Percentiles rank a stretch among this genome's conserved stretches.
Evolutionary conservation across 2,888 invertebrate species (phyloP).

Genomic region (Torymus texanus): DNA sequence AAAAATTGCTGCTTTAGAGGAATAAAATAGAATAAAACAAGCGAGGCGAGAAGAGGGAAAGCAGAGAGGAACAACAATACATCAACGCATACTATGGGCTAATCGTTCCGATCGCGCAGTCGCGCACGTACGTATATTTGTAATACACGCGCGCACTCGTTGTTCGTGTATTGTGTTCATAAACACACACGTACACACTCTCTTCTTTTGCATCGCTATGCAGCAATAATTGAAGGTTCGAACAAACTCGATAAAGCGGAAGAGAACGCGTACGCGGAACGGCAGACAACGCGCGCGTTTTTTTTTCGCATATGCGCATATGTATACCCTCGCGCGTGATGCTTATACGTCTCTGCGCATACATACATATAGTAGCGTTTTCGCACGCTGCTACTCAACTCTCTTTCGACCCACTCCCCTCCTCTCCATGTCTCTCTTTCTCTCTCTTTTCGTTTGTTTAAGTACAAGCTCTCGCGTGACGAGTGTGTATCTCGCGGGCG

Average conservation of each 20-base stretch:
- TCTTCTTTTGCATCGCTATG: not conserved
- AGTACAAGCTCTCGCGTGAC: conserved; percentile 40
- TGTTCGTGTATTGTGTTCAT: not conserved
- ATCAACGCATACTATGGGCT: not conserved
- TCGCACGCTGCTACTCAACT: too few species aligned
- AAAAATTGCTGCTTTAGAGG: conserved; percentile 24
- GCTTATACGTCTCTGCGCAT: too few species aligned
- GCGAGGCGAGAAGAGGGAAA: not conserved
- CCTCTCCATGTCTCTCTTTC: not conserved
- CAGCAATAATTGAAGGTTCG: conserved; percentile 32
- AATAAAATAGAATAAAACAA: not conserved
- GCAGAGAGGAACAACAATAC: not conserved
- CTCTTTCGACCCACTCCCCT: too few species aligned
- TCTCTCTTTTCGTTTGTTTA: conserved; percentile 37
- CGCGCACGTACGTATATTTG: not conserved
- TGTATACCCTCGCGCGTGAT: too few species aligned
- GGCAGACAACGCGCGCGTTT: not conserved
- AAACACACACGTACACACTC: not conserved
- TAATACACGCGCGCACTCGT: not conserved
- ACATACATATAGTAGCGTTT: too few species aligned
- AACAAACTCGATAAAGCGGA: conserved; percentile 32
- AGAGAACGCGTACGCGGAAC: conserved; percentile 31
- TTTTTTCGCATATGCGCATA: too few species aligned
- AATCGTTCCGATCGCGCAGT: conserved; percentile 24
- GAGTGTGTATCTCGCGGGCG: not conserved